Conservation (phyloP, 2,888 invertebrate genomes). For the Mongoloraphidia duomilia region DNA sequence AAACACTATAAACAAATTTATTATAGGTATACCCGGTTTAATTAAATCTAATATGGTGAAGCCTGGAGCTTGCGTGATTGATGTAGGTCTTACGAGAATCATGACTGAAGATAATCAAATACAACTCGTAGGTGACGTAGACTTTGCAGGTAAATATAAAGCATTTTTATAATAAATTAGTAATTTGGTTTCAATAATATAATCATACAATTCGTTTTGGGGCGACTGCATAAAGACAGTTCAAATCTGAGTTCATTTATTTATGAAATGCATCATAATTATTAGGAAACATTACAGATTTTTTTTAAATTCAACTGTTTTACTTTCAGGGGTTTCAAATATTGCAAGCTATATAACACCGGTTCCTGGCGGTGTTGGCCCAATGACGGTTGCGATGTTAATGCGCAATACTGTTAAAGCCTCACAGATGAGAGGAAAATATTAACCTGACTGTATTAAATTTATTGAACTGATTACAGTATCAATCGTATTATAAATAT, state of each 20-base stretch:
- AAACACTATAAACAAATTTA: constrained; percentile 11
- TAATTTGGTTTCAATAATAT: no score
- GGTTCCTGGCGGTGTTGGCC: constrained; percentile 86
- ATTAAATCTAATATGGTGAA: constrained; percentile 77
- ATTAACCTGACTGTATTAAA: no score
- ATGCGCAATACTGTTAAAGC: constrained; percentile 79
- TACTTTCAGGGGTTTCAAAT: constrained; percentile 49
- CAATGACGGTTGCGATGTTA: constrained; percentile 88
- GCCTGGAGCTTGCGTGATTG: constrained; percentile 75
- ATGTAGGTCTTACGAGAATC: constrained; percentile 72
- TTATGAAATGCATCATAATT: no score
- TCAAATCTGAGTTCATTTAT: no score
- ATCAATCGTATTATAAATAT: no score
- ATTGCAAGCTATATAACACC: constrained; percentile 77
- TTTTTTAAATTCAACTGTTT: not conserved
- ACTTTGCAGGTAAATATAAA: constrained; percentile 52
- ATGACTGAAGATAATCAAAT: constrained; percentile 47
- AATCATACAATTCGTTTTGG: no score
- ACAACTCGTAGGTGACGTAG: constrained; percentile 76
- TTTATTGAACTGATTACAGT: no score
- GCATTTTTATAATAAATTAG: not conserved
- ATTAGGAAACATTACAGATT: not conserved
- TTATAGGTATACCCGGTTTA: constrained; percentile 53
- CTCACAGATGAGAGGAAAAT: constrained; percentile 33
- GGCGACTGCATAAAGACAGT: no score